Conservation (phyloP, 2,113 vertebrate genomes). For the Vidua chalybeata region DNA sequence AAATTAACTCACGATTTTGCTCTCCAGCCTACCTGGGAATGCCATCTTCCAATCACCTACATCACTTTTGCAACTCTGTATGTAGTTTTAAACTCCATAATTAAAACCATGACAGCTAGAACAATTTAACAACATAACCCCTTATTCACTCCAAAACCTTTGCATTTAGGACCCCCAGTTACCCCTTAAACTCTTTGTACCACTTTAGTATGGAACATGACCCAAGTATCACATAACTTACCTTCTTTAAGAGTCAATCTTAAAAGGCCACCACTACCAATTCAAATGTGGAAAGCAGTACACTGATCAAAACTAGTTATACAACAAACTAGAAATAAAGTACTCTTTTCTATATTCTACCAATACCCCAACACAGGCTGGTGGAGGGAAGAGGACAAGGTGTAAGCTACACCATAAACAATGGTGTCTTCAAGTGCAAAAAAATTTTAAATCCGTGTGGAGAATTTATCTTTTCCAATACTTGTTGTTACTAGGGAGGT, state of each 20-base stretch:
- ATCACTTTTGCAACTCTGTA: background rate
- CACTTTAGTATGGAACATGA: background rate
- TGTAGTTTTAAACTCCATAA: background rate
- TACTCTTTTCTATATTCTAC: background rate
- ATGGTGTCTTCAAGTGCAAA: background rate
- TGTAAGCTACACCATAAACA: background rate
- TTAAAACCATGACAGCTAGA: background rate
- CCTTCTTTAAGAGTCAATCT: background rate
- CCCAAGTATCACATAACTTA: background rate
- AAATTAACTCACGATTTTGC: background rate
- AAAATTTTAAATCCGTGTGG: fast-evolving
- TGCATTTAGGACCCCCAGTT: background rate
- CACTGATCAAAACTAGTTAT: background rate
- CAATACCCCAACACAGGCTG: background rate
- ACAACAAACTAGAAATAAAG: background rate
- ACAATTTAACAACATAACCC: background rate
- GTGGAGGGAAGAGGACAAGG: background rate
- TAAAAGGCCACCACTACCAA: background rate
- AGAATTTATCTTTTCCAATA: background rate
- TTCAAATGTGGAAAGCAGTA: background rate
- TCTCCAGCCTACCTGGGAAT: background rate
- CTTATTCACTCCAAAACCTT: background rate
- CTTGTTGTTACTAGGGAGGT: background rate
- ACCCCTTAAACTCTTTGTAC: background rate
- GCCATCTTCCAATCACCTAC: background rate